phyloP scores from a whole-genome alignment of 35 echinoderm and acorn worm species.

The Acanthaster planci region DNA sequence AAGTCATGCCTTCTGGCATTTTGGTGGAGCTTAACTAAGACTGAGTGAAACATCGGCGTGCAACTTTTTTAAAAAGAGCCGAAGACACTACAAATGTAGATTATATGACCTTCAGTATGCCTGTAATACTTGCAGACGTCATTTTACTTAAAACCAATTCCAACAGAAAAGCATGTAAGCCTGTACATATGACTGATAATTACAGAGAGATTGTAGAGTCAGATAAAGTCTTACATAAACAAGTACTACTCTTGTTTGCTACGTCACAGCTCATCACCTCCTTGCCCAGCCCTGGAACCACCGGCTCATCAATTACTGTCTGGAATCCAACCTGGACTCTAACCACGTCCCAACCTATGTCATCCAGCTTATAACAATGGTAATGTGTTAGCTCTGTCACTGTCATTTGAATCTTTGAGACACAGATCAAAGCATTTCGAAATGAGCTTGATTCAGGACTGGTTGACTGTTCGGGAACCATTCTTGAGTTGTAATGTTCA shows the following conservation, averaged over 20 bases:
- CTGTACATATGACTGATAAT: too few species aligned
- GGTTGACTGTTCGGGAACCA: too few species aligned
- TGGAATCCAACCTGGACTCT: background rate
- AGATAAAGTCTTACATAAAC: background rate
- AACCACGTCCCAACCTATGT: background rate
- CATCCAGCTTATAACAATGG: slow-evolving; percentile 16
- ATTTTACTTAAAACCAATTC: too few species aligned
- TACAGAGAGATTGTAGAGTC: too few species aligned
- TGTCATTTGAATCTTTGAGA: too few species aligned
- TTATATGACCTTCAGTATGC: background rate
- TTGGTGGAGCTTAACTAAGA: background rate
- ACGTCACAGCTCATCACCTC: background rate
- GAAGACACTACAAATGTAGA: background rate
- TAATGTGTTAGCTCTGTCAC: background rate
- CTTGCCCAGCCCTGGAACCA: slow-evolving; percentile 3
- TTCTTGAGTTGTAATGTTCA: too few species aligned
- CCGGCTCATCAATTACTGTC: background rate
- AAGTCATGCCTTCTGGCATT: background rate
- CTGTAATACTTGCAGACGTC: too few species aligned
- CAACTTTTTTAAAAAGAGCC: background rate
- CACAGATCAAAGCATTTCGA: too few species aligned
- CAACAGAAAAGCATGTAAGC: too few species aligned
- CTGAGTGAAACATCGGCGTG: too few species aligned
- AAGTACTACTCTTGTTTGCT: background rate
- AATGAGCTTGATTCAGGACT: too few species aligned